Conservation (phyloP, 2,797 vertebrate genomes). For the Brotula barbata region DNA sequence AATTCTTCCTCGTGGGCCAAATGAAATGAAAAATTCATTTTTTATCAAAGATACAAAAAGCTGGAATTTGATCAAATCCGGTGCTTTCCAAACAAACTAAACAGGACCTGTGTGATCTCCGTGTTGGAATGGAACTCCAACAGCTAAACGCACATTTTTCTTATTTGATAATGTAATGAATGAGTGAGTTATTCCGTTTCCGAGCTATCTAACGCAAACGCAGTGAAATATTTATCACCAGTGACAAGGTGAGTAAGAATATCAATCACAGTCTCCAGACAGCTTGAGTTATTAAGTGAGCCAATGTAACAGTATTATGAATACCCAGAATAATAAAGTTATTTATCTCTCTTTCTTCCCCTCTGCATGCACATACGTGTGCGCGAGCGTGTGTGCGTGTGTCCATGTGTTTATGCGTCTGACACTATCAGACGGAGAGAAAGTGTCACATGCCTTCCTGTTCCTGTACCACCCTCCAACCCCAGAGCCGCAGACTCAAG, state of each 20-base stretch:
- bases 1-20: conserved; percentile 34
- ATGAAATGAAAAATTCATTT: conserved; percentile 40
- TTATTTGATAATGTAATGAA: conserved; percentile 63
- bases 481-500: conserved; percentile 94
- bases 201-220: conserved; percentile 51
- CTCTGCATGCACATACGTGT: neutral
- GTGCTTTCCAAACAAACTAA: conserved; percentile 25
- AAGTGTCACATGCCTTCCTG: conserved; percentile 84
- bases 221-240: conserved; percentile 75
- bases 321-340: conserved; percentile 78
- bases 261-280: conserved; percentile 76
- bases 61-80: conserved; percentile 21
- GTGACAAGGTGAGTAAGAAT: conserved; percentile 78
- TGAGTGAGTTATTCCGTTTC: conserved; percentile 63
- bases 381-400: conserved; percentile 17
- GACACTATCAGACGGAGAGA: conserved; percentile 75
- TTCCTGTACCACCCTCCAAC: conserved; percentile 86
- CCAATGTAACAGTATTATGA: conserved; percentile 76
- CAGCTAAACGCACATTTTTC: conserved; percentile 58
- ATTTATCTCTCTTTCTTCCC: conserved; percentile 60
- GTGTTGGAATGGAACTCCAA: conserved; percentile 45
- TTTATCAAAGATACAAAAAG: conserved; percentile 34
- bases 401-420: conserved; percentile 64
- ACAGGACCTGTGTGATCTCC: conserved; percentile 16
- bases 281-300: conserved; percentile 79